Evolutionary conservation across 1,140 invertebrate genomes (phyloP), one percentile per base, ranked within the genome.

Genomic region (Pseudomyrmex sp.): DNA sequence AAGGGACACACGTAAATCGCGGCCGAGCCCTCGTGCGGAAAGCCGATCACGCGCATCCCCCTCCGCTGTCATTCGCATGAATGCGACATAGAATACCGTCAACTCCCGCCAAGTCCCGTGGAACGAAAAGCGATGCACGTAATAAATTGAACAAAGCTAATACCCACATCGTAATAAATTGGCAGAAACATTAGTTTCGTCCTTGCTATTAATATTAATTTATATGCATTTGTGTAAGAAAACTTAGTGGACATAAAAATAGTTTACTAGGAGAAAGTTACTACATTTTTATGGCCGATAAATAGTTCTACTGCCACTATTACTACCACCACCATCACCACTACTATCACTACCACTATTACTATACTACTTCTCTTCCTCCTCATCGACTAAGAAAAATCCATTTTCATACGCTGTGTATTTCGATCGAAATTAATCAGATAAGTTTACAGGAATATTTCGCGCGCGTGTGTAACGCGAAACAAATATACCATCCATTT

Each of bases 1-100:
- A 76, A 84, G 62, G 68, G 66, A 56, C 48, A 20, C 48, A 20
- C 50, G 72, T 18, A 76, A 85, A 83, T 84, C 82, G 82, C 52
- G 44, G 46, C 35, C 56, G 46, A 5, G 52, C 35, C 44, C 26
- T 54, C 63, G 70, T 9, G 69, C 70, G 70, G 44, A 85, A 83
- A 79, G 75, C 52, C 65, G 75, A 69, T 79, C 75, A 54, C 63
- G 46, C 58, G 26, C 50, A 13, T 52, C 20, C 35, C 9, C 46
- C 20, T 4, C 9, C 46, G 23, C 13, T 58, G 18, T 75, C 26
- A 23, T 26, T 65, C 74, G 74, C 76, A 54, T 72, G 65, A 72
- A 70, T 80, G 61, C 61, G 48, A 76, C 63, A 50, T 26, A 35
- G 59, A 46, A 26, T n/a, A 7, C 26, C 73, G 44, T 9, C 35